Conservation (phyloP, 2,113 vertebrate genomes). For the Oxyura jamaicensis region DNA sequence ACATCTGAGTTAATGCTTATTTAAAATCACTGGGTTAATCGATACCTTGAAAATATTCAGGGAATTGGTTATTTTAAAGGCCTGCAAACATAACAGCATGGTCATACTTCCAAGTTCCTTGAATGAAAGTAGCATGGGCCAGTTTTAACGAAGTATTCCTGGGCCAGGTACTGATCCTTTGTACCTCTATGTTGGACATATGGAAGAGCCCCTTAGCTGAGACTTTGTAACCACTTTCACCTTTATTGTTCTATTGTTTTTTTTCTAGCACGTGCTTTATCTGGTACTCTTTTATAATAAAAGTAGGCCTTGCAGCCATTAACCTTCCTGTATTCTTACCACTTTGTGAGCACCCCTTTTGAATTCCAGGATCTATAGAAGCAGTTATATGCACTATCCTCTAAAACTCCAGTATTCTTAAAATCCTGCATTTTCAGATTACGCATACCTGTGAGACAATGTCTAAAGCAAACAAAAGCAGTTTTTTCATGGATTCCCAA, state of each 20-base stretch:
- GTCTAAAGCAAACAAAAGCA: not conserved
- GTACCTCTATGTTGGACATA: not conserved
- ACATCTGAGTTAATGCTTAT: not conserved
- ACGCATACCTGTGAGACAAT: not conserved
- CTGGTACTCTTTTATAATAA: not conserved
- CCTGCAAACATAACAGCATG: accelerated
- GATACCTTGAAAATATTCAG: not conserved
- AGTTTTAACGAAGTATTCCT: not conserved
- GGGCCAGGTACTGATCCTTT: not conserved
- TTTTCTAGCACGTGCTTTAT: not conserved
- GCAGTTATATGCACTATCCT: not conserved
- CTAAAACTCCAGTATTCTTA: not conserved
- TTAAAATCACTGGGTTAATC: not conserved
- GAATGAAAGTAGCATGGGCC: not conserved
- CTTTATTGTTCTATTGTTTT: not conserved
- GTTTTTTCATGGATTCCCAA: not conserved
- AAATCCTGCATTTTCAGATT: not conserved
- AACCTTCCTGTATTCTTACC: not conserved
- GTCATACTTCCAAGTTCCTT: not conserved
- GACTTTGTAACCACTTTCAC: not conserved
- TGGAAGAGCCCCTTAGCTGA: too few relatives aligned
- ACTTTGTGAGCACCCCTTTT: not conserved
- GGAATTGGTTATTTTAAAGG: not conserved
- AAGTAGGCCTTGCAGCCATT: not conserved
- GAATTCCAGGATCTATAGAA: not conserved